Evolutionary conservation across 2,888 invertebrate genomes (phyloP), one percentile per base, ranked within the genome.

Genomic region (Osmoderma eremita): DNA sequence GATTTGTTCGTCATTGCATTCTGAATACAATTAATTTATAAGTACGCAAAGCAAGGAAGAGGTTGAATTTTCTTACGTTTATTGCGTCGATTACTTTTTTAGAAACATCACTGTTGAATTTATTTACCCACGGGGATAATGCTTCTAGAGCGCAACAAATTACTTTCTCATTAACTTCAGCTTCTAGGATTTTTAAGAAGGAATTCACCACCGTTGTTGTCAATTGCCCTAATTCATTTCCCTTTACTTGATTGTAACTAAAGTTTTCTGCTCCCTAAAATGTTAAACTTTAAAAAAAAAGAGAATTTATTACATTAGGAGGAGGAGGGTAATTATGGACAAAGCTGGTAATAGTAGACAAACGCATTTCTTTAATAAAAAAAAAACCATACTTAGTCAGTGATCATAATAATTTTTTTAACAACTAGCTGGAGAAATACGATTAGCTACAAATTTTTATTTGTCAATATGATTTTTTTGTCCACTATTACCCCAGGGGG

Each of bases 81-180:
- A 92, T 88, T 64, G 86, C 83, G 42, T 90, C 88, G 0, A 90
- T 81, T 8, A 93, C 82, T 72, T 85, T 86, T 68, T 86, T 86
- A 1, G 92, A 91, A 38, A 91, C 83, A 69, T 87, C 86, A n/a
- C 83, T 86, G 0, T 83, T 83, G 70, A 91, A 88, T 77, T 90
- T 88, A 13, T 81, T 77, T 56, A 91, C 88, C 97, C 97, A 97
- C 20, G 89, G 80, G 5, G 90, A 86, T 81, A 96, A 87, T 88
- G 91, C 91, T 75, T 93, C 90, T 20, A 97, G 84, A 5, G 93
- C 90, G 74, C 89, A 90, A 70, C 92, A 88, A 62, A 97, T 83
- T 0, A 94, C 95, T 77, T 94, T 94, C 82, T 98, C 97, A 80
- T 97, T 96, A 36, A 94, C 93, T 86, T 98, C 97, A 54, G 87